Percentiles rank a stretch among this genome's conserved stretches.
phyloP scores from a whole-genome alignment of 2,888 invertebrate genomes.

The Podotricha telesiphe region DNA sequence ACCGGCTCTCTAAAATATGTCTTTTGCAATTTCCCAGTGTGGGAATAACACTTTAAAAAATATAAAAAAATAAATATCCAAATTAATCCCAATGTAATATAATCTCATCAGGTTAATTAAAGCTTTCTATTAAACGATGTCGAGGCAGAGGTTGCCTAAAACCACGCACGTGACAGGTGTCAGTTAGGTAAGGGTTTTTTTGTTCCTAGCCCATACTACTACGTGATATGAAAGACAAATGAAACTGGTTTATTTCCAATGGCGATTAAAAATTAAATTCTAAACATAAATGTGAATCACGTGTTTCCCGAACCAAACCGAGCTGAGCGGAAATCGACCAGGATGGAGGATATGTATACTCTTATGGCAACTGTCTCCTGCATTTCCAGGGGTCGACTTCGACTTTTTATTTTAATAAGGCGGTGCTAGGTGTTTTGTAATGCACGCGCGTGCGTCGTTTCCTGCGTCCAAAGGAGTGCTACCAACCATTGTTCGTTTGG shows the following conservation, averaged over 20 bases:
- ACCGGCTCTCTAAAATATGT: no score
- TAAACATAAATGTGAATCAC: constrained; percentile 56
- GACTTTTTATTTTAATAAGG: constrained; percentile 58
- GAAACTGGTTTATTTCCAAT: constrained; percentile 32
- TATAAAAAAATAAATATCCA: no score
- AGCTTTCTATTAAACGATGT: constrained; percentile 5
- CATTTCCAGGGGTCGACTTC: constrained; percentile 67
- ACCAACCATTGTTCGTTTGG: constrained; percentile 76
- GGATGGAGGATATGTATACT: constrained; percentile 69
- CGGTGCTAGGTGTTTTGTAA: constrained; percentile 69
- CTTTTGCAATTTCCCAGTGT: no score
- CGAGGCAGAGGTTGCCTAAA: neutral
- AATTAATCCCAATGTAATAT: no score
- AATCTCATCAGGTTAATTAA: neutral
- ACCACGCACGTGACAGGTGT: constrained; percentile 6
- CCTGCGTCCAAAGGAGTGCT: constrained; percentile 80
- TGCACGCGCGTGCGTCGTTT: constrained; percentile 74
- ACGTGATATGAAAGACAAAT: constrained; percentile 34
- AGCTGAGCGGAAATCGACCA: constrained; percentile 70
- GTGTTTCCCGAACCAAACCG: constrained; percentile 58
- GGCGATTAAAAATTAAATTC: constrained; percentile 36
- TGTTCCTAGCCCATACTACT: constrained; percentile 21
- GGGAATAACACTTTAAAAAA: no score
- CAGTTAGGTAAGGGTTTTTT: constrained; percentile 29
- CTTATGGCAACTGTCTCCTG: constrained; percentile 73